These are phyloP conservation scores for Acleris laterana DNA, from an alignment of 2,888 invertebrate genomes.

Conservation along the genomic window DNA sequence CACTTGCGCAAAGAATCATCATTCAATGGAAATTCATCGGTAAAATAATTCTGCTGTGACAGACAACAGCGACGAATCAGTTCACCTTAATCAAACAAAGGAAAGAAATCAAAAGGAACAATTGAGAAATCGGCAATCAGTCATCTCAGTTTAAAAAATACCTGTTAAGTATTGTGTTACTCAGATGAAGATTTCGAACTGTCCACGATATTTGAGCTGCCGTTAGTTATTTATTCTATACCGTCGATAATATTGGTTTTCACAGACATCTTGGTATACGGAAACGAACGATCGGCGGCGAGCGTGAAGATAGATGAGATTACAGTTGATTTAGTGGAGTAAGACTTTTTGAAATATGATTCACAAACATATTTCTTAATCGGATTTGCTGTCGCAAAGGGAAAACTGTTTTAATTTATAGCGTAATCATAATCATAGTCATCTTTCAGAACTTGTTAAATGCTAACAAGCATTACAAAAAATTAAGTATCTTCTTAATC, in stretches of 20 bases:
- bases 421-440: background rate
- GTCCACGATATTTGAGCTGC: conserved; percentile 62
- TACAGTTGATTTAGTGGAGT: conserved; percentile 70
- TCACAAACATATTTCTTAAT: conserved; percentile 39
- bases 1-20: conserved; percentile 48
- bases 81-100: conserved; percentile 36
- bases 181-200: conserved; percentile 25
- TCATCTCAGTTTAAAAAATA: conserved; percentile 8
- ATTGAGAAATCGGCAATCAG: conserved; percentile 42
- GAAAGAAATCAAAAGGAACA: conserved; percentile 25
- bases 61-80: conserved; percentile 37
- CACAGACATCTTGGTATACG: conserved; percentile 58
- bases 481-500: background rate
- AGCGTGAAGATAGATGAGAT: conserved; percentile 63
- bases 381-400: background rate
- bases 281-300: conserved; percentile 55
- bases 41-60: conserved; percentile 39
- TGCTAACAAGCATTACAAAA: background rate
- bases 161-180: conserved; percentile 21
- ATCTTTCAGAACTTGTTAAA: background rate
- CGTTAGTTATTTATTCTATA: background rate
- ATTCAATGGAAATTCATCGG: conserved; percentile 46
- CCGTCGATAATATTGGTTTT: conserved; percentile 65
- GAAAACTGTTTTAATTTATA: background rate
- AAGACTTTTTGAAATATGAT: conserved; percentile 64